Percentiles rank a stretch among this genome's conserved stretches.
Conservation (phyloP, 2,113 vertebrate genomes). For the Manacus vitellinus region DNA sequence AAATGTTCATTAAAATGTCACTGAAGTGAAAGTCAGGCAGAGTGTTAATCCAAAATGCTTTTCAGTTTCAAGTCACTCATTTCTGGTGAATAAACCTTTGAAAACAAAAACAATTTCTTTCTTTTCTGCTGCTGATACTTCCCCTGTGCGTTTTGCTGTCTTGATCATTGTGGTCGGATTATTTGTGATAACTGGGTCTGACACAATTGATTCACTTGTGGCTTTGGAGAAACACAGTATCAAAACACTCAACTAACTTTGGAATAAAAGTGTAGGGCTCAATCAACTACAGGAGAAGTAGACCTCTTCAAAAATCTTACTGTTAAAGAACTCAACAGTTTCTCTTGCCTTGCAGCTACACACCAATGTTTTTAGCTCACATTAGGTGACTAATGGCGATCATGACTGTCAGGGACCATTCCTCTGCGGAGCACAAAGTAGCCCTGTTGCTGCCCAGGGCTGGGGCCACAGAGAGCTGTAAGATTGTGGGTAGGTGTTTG, state of each 20-base stretch:
- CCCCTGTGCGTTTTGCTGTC: background rate
- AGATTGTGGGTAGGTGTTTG: fast-evolving
- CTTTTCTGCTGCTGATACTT: background rate
- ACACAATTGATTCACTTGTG: background rate
- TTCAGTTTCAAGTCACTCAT: conserved; percentile 33
- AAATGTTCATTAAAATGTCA: conserved; percentile 63
- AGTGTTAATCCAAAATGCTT: conserved; percentile 46
- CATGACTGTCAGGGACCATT: background rate
- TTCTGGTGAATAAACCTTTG: conserved; percentile 22
- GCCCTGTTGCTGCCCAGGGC: background rate
- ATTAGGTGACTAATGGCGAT: background rate
- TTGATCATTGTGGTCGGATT: background rate
- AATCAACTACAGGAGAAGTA: background rate
- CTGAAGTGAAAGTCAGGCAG: conserved; percentile 25
- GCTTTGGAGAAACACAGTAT: background rate
- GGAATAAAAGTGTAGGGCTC: background rate
- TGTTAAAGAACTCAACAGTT: background rate
- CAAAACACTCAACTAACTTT: background rate
- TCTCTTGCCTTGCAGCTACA: background rate
- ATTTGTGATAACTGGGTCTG: background rate
- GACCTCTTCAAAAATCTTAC: background rate
- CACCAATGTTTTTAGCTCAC: fast-evolving
- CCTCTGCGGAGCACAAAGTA: fast-evolving
- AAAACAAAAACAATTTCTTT: conserved; percentile 13
- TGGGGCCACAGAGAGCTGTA: background rate